Evolutionary conservation across 2,113 vertebrate species (phyloP), one percentile per base, ranked within the genome.

Genomic region (Athene cunicularia): DNA sequence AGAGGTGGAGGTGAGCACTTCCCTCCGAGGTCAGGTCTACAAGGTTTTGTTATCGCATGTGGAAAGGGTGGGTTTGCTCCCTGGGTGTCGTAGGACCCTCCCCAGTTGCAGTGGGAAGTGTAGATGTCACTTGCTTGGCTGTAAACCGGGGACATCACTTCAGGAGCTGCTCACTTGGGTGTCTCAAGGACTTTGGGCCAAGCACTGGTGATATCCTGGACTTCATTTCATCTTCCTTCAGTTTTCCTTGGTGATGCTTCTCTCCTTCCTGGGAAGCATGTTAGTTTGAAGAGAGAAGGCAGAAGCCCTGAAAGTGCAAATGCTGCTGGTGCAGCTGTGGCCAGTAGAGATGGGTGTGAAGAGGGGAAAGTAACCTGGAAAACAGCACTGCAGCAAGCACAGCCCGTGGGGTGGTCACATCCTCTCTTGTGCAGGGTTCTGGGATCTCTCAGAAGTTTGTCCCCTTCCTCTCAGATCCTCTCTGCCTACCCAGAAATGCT

Each of bases 401-500:
- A 17, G 41, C 35, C 10, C 4, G 0, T 21, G 20, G 3, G 30
- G 30, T 9, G 27, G 9, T 32, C 3, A 0, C 28, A 27, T 17
- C 37, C 26, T 63, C 23, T 32, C 52, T 47, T 3, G 1, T 56
- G 2, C 1, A 14, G 47, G 55, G 14, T 56, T 68, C 43, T 89
- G 72, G 49, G 30, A 7, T 49, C 14, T 52, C 53, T 47, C 19
- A 11, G 74, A 33, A 39, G 8, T 71, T 56, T 8, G 1, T 70
- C 6, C 32, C 4, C 4, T 68, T 45, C 45, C 17, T 39, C 30
- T 72, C 28, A 43, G 14, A 13, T 39, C 47, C 35, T 18, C 10
- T 1, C 0, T 2, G 10, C 5, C 0, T 12, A 2, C n/a, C n/a
- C 3, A 2, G 30, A 12, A 4, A 1, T 0, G 0, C 26, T 59